Conservation (phyloP, 2,888 invertebrate species). For the Mylabris sibirica region DNA sequence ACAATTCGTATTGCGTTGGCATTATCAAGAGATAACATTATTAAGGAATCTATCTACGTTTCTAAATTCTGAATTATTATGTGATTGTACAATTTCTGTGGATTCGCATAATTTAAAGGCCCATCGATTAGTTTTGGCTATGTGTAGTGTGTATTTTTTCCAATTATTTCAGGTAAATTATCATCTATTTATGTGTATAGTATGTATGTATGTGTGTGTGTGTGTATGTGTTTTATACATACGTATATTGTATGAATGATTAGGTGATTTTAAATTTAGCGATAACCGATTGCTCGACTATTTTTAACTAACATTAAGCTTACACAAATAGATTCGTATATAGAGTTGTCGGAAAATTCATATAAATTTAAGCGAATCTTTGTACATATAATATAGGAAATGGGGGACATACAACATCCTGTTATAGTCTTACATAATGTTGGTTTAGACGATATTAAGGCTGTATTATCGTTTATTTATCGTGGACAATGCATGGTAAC, state of each 20-base stretch:
- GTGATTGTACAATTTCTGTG: slow-evolving; percentile 87
- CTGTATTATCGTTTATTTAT: slow-evolving; percentile 87
- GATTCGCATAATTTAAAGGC: slow-evolving; percentile 85
- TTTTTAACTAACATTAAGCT: slow-evolving; percentile 27
- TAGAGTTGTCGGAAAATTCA: neutral
- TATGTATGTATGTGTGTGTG: slow-evolving; percentile 59
- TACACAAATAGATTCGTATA: slow-evolving; percentile 12
- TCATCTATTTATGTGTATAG: slow-evolving; percentile 26
- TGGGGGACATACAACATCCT: slow-evolving; percentile 74
- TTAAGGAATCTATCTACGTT: slow-evolving; percentile 80
- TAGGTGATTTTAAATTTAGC: slow-evolving; percentile 6
- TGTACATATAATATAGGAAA: slow-evolving; percentile 65
- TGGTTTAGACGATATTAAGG: slow-evolving; percentile 73
- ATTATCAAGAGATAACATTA: slow-evolving; percentile 62
- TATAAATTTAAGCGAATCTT: slow-evolving; percentile 10
- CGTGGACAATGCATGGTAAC: slow-evolving; percentile 87
- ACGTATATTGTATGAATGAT: neutral
- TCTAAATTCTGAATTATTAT: slow-evolving; percentile 80
- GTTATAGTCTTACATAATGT: slow-evolving; percentile 77
- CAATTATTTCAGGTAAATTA: slow-evolving; percentile 80
- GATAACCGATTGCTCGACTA: slow-evolving; percentile 18
- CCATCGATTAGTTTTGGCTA: slow-evolving; percentile 85
- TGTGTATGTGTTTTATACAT: slow-evolving; percentile 52
- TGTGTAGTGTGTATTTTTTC: slow-evolving; percentile 90
- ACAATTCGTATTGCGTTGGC: slow-evolving; percentile 59